These are phyloP conservation scores for Rhinoderma darwinii DNA, from an alignment of 2,113 vertebrate species.

Conservation along the genomic window DNA sequence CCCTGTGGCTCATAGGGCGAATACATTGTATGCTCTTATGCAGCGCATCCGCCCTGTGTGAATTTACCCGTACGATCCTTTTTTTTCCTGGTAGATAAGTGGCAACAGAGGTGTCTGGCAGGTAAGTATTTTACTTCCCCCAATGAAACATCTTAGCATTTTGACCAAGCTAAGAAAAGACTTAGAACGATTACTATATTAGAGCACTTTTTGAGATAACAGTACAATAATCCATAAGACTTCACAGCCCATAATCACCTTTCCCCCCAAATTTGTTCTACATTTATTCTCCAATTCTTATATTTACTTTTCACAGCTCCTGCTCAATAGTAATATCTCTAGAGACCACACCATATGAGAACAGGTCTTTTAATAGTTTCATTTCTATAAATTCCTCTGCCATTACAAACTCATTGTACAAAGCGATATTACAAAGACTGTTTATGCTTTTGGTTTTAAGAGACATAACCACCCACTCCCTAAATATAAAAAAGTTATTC, in stretches of 20 bases:
- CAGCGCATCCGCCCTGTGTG: too few relatives aligned
- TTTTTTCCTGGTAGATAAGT: too few relatives aligned
- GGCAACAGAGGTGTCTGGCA: too few relatives aligned
- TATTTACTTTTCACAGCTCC: background rate
- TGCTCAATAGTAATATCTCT: conserved; percentile 8
- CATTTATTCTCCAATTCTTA: background rate
- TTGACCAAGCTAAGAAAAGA: background rate
- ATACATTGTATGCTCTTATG: too few relatives aligned
- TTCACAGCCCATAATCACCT: conserved; percentile 14
- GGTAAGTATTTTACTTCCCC: background rate
- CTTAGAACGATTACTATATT: background rate
- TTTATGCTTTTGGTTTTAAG: conserved; percentile 12
- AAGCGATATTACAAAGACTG: too few relatives aligned
- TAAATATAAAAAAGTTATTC: conserved; percentile 14
- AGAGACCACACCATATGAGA: background rate
- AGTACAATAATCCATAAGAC: background rate
- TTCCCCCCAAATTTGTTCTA: background rate
- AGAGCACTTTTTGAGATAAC: background rate
- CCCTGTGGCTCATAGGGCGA: too few relatives aligned
- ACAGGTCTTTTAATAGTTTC: background rate
- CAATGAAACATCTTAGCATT: background rate
- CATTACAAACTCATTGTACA: conserved; percentile 12
- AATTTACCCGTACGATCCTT: too few relatives aligned
- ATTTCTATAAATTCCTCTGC: conserved; percentile 25
- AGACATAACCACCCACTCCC: background rate